A percentile compares a stretch with the other conserved stretches of the same genome.
Evolutionary conservation across 2,797 vertebrate species (phyloP).

Genomic region (Tapirus indicus): DNA sequence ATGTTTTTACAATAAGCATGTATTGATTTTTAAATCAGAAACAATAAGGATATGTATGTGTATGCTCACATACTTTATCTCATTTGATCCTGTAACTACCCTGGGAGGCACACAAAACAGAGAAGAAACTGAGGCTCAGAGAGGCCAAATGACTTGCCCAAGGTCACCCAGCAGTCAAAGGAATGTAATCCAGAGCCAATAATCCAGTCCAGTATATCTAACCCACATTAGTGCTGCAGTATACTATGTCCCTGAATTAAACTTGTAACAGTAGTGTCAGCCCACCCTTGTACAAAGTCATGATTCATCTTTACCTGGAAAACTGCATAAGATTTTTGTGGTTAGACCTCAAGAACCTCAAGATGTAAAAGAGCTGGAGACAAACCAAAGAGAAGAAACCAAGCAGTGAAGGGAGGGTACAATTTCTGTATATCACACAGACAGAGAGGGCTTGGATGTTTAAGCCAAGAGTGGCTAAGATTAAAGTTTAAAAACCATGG

Average conservation of each 20-base stretch:
- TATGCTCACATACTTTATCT: neutral
- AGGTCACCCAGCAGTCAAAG: neutral
- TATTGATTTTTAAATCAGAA: slow-evolving; percentile 34
- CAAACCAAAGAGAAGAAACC: neutral
- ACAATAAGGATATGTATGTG: neutral
- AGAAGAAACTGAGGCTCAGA: neutral
- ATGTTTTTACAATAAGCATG: neutral
- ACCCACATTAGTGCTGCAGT: neutral
- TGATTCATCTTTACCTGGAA: neutral
- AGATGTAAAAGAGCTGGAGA: neutral
- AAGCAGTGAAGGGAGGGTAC: neutral
- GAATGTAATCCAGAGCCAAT: neutral
- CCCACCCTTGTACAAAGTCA: neutral
- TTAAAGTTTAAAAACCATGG: neutral
- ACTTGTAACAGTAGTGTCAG: neutral
- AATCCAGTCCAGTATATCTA: neutral
- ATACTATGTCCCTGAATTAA: neutral
- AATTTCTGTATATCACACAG: neutral
- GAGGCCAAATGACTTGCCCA: neutral
- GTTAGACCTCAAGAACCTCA: neutral
- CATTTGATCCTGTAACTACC: neutral
- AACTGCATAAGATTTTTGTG: neutral
- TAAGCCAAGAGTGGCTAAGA: neutral
- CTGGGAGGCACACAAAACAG: neutral
- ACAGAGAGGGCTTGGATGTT: neutral